Evolutionary conservation across 2,888 invertebrate species (phyloP), one percentile per base, ranked within the genome.

Genomic region (Meta bourneti): DNA sequence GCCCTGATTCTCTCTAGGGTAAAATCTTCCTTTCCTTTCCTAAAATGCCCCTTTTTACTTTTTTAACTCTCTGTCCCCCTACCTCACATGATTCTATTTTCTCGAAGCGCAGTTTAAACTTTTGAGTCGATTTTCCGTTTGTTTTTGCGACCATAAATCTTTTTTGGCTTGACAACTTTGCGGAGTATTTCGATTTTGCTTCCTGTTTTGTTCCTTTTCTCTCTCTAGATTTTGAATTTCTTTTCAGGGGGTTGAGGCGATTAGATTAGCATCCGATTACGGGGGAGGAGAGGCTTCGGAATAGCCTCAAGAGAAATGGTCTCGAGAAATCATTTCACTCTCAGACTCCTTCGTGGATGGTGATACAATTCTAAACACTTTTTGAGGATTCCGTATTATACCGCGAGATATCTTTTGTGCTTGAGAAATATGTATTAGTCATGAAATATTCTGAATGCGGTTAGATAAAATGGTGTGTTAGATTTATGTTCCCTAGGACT

Each of bases 111-210:
- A 89, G 89, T 89, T 89, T 89, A 89, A 89, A 89, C 89, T 89
- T 88, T 89, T 89, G 81, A 89, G 89, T 89, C 89, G 89, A 89
- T 89, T 89, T 89, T 89, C 89, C 89, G 89, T 89, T 89, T 89
- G 89, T 89, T 89, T 89, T 89, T 82, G 89, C 81, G 82, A 82
- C 89, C 89, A 89, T 89, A 89, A 89, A 89, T 89, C 89, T 89
- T 81, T 82, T 82, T 89, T 89, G 82, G 75, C 89, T 89, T 89
- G 89, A 89, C 89, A 89, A 89, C 82, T 82, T 81, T 89, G 82
- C 52, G 75, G 89, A 77, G 77, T 61, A 51, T 75, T 86, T 54
- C 86, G 86, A 86, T 89, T 74, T 81, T 54, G 61, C 61, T 61
- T 61, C 61, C 61, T 61, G 61, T 61, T 61, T 61, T 71, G 49